phyloP scores from a whole-genome alignment of 2,113 vertebrate genomes.

The Phalacrocorax carbo region DNA sequence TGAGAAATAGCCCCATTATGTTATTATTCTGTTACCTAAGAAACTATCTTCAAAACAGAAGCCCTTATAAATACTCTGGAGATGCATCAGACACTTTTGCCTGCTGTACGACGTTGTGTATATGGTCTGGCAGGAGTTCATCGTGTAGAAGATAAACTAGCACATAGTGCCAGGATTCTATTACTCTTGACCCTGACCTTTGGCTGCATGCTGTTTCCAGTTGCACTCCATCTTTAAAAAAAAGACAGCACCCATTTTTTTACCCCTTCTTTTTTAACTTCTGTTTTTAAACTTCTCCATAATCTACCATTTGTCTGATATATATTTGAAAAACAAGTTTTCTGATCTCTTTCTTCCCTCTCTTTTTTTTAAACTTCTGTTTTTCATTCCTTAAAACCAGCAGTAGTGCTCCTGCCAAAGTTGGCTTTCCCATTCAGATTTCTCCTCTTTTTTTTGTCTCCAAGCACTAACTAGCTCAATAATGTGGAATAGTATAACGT shows the following conservation, averaged over 20 bases:
- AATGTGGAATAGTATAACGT: background rate
- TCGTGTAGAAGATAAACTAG: constrained; percentile 79
- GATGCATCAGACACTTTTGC: constrained; percentile 78
- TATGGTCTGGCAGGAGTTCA: constrained; percentile 79
- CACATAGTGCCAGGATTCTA: constrained; percentile 77
- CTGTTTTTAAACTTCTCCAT: constrained; percentile 58
- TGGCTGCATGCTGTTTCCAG: constrained; percentile 79
- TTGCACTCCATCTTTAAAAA: constrained; percentile 75
- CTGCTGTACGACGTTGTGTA: constrained; percentile 73
- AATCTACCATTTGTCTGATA: constrained; percentile 7
- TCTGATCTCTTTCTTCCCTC: background rate
- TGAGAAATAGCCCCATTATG: constrained; percentile 74
- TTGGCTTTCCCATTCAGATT: constrained; percentile 21
- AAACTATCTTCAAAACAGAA: constrained; percentile 91
- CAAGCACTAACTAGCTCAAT: constrained; percentile 14
- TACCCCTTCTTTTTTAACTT: constrained; percentile 50
- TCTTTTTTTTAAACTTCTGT: constrained; percentile 14
- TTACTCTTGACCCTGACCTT: constrained; percentile 81
- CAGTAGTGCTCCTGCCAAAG: constrained; percentile 2
- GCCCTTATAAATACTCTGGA: constrained; percentile 83
- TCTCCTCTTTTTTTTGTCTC: background rate
- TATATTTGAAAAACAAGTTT: constrained; percentile 42
- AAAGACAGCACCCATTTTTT: constrained; percentile 55
- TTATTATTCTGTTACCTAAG: constrained; percentile 85
- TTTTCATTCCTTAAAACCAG: constrained; percentile 29